Evolutionary conservation across 2,888 invertebrate species (phyloP).

Genomic region (Caprella mutica): DNA sequence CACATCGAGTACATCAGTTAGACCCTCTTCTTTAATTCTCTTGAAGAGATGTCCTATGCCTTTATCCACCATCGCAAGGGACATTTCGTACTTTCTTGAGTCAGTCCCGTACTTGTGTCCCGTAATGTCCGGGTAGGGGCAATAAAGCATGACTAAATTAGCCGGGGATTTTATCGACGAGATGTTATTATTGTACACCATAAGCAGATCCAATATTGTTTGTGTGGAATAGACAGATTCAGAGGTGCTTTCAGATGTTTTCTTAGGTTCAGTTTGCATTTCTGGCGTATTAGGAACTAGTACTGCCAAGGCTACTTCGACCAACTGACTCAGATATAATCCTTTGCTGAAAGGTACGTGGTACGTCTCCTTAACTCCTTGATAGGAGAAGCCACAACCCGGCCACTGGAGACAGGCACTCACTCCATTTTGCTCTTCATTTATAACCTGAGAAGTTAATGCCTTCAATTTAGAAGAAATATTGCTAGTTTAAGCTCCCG

Average conservation of each 20-base stretch:
- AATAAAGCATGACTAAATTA: slow-evolving; percentile 32
- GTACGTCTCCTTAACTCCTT: slow-evolving; percentile 19
- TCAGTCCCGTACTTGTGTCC: slow-evolving; percentile 35
- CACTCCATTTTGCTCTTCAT: slow-evolving; percentile 23
- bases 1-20: slow-evolving; percentile 39
- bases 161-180: slow-evolving; percentile 21
- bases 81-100: too few species aligned
- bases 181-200: too few species aligned
- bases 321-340: too few species aligned
- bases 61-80: slow-evolving; percentile 34
- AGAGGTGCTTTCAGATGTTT: too few species aligned
- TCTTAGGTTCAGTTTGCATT: too few species aligned
- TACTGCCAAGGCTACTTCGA: too few species aligned
- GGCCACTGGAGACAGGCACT: slow-evolving; percentile 33
- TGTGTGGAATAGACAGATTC: too few species aligned
- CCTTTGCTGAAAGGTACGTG: slow-evolving; percentile 3
- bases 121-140: slow-evolving; percentile 25
- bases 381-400: slow-evolving; percentile 15
- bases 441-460: slow-evolving; percentile 17
- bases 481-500: too few species aligned
- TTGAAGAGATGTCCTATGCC: slow-evolving; percentile 39
- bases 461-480: too few species aligned
- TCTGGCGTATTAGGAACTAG: too few species aligned
- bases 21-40: slow-evolving; percentile 36
- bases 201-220: too few species aligned